Percentiles rank a stretch among this genome's conserved stretches.
phyloP scores from a whole-genome alignment of 2,113 vertebrate genomes.

The Rhineura floridana region DNA sequence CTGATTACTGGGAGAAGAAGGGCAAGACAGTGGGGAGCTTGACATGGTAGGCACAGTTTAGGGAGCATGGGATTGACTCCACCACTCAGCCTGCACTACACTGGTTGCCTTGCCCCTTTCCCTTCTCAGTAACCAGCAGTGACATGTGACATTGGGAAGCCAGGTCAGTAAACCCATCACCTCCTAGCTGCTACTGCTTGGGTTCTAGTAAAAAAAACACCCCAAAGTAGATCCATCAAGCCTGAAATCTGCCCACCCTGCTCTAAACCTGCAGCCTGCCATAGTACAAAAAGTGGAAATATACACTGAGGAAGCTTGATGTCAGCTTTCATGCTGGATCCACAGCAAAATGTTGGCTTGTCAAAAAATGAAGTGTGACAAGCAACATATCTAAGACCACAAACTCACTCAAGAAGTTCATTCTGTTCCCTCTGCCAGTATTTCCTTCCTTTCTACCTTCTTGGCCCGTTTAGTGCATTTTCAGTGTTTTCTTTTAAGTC shows the following conservation, averaged over 20 bases:
- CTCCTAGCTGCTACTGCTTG: too few relatives aligned
- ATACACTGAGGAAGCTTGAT: neutral
- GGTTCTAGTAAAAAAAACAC: too few relatives aligned
- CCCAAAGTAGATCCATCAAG: too few relatives aligned
- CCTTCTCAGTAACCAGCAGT: too few relatives aligned
- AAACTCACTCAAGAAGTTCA: constrained; percentile 4
- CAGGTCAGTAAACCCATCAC: too few relatives aligned
- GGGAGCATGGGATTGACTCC: too few relatives aligned
- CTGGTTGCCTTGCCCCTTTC: too few relatives aligned
- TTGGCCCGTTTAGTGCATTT: neutral
- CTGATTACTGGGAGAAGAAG: too few relatives aligned
- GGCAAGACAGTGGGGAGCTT: too few relatives aligned
- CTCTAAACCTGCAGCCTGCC: neutral
- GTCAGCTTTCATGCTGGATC: neutral
- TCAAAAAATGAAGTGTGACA: constrained; percentile 38
- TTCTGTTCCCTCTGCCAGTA: constrained; percentile 18
- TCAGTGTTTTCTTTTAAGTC: constrained; percentile 19
- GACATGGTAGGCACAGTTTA: too few relatives aligned
- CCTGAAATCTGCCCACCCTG: neutral
- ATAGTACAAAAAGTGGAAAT: neutral
- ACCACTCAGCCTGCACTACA: too few relatives aligned
- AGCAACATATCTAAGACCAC: constrained; percentile 19
- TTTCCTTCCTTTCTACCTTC: neutral
- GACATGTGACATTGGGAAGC: too few relatives aligned
- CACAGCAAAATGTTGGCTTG: neutral